Percentiles rank a stretch among this genome's conserved stretches.
These are phyloP conservation scores for Tetramorium bicarinatum DNA, from an alignment of 2,888 invertebrate genomes.

Conservation along the genomic window DNA sequence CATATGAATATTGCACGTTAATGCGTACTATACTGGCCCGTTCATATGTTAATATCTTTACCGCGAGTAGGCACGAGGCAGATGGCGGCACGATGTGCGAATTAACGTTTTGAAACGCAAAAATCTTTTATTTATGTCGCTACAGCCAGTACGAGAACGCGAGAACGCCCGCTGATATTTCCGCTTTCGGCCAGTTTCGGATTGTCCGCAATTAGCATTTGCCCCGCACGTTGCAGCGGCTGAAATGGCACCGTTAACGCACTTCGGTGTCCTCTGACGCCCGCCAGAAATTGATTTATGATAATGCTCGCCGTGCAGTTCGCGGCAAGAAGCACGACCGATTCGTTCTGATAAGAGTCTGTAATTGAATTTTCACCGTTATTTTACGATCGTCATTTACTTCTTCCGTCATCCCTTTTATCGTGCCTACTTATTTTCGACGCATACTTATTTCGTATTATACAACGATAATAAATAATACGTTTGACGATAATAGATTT, in stretches of 20 bases:
- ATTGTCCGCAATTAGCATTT: conserved; percentile 68
- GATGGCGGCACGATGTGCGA: conserved; percentile 63
- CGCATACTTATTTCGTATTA: not conserved
- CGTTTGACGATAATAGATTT: not conserved
- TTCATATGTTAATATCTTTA: conserved; percentile 83
- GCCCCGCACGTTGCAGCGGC: conserved; percentile 36
- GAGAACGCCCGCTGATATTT: conserved; percentile 56
- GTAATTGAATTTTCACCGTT: conserved; percentile 24
- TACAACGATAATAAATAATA: not conserved
- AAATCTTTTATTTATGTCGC: conserved; percentile 64
- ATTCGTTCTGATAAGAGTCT: conserved; percentile 31
- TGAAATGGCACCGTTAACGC: conserved; percentile 54
- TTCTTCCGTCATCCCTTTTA: not conserved
- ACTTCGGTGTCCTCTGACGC: conserved; percentile 48
- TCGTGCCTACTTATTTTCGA: not conserved
- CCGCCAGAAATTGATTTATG: conserved; percentile 69
- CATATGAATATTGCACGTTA: conserved; percentile 83
- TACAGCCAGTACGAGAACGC: not conserved
- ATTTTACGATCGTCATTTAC: conserved; percentile 4
- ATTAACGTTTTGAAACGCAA: conserved; percentile 70
- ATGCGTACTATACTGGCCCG: conserved; percentile 78
- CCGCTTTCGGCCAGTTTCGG: conserved; percentile 35
- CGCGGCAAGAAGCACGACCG: conserved; percentile 20
- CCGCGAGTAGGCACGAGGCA: conserved; percentile 38
- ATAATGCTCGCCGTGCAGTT: conserved; percentile 49